Evolutionary conservation across 1,140 invertebrate genomes (phyloP), one percentile per base, ranked within the genome.

Genomic region (Macrobrachium nipponense): DNA sequence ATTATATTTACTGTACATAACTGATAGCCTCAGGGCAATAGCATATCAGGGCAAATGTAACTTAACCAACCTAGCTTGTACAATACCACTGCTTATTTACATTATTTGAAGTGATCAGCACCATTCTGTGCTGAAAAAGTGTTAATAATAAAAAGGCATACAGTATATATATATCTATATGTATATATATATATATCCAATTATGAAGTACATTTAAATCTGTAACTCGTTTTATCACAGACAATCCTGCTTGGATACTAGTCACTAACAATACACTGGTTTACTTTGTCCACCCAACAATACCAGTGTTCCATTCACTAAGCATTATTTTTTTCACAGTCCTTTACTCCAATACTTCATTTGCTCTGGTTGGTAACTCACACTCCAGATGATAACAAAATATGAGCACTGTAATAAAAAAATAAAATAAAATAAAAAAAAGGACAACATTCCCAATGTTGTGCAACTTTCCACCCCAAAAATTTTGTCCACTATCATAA

Each of bases 231-330:
- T 80, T 86, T 84, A 84, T 87, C 77, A 80, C 81, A 87, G 80
- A 83, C 78, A 80, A 82, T 82, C 86, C 81, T 88, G 78, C 78
- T 80, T 88, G 82, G 78, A 80, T 88, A 88, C 82, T 88, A 84
- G 78, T 80, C 78, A 88, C 82, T 88, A 83, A 80, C 79, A 85
- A 84, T 80, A 72, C 82, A 84, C 82, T 84, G 82, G 87, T 84
- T 88, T 79, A 85, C 77, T 62, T 20, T 51, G 68, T 72, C 82
- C 82, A 82, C 80, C 81, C 81, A 64, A 72, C 61, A 58, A 60
- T 62, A 87, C 75, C 72, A 77, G 77, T 61, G 80, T 76, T 75
- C 77, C 61, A 68, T 75, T 51, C 51, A 51, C 51, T 10, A 10
- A 51, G 51, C 51, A 51, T 51, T 51, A 51, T 51, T 51, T 51